Evolutionary conservation across 2,797 vertebrate genomes (phyloP), one percentile per base, ranked within the genome.

Genomic region (Trachops cirrhosus): DNA sequence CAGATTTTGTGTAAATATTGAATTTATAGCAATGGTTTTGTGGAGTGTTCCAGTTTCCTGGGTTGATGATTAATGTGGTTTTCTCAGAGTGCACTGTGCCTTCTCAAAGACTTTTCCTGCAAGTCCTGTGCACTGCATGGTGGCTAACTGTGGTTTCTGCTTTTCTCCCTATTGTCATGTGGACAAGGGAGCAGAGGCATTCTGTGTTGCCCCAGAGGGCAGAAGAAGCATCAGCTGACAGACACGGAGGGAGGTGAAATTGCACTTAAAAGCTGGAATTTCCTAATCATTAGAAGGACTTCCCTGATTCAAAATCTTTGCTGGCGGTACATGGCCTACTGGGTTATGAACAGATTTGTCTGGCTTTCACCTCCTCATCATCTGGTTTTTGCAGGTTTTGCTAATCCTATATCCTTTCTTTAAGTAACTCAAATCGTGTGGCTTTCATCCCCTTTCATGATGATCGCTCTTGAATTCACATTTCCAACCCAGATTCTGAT

Each of bases 1-100:
- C 78, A 93, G 93, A 92, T 96, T 96, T 90, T 90, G 88, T 83
- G 93, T 92, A 93, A 94, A 94, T 94, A 86, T 93, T 92, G 92
- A 85, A 89, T 94, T 57, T 70, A 90, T 87, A 94, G 96, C 95
- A 92, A 71, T 95, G 95, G 73, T 87, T 79, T 87, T 92, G 92
- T n/a, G 37, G 84, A 48, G 39, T 29, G 77, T 80, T 96, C 77
- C 89, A 64, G 52, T 83, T 90, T 96, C 80, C 94, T 12, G 73
- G 85, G 84, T 91, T 87, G 87, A 90, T 94, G 95, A 96, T 94
- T 91, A 93, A 93, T 90, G 87, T 90, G 94, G 89, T 88, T 96
- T 97, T 92, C 95, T 88, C 90, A n/a, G 89, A 91, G 67, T 37
- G 48, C 1, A 2, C n/a, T n/a, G 48, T 64, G 87, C 41, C 86